A percentile compares a stretch with the other conserved stretches of the same genome.
These are phyloP conservation scores for Zaprionus africanus DNA, from an alignment of 1,140 invertebrate species.

Conservation along the genomic window DNA sequence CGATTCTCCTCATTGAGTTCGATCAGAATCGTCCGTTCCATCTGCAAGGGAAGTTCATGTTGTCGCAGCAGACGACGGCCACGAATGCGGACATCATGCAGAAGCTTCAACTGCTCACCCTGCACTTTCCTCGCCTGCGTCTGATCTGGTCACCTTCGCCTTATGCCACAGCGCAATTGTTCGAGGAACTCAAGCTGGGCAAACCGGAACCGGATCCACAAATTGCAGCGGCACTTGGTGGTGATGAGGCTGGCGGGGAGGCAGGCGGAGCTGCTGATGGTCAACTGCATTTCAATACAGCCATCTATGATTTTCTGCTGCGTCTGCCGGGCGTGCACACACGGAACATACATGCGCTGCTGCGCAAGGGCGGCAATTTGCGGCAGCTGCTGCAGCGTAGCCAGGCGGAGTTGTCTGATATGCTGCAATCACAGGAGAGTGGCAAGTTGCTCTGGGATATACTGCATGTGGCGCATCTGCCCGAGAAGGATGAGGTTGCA, in stretches of 20 bases:
- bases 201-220: conserved; percentile 90
- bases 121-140: conserved; percentile 96
- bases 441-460: conserved; percentile 87
- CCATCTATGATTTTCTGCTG: conserved; percentile 93
- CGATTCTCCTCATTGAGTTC: conserved; percentile 98
- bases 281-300: conserved; percentile 89
- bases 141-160: conserved; percentile 98
- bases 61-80: conserved; percentile 87
- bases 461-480: conserved; percentile 87
- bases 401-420: conserved; percentile 87
- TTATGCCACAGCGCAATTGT: conserved; percentile 97
- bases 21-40: conserved; percentile 96
- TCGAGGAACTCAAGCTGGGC: conserved; percentile 94
- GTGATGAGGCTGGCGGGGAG: conserved; percentile 87
- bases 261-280: conserved; percentile 81
- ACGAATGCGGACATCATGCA: conserved; percentile 91
- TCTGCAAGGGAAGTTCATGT: conserved; percentile 92
- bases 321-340: conserved; percentile 96
- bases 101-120: conserved; percentile 95
- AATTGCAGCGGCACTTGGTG: conserved; percentile 88
- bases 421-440: conserved; percentile 89
- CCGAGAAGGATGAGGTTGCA: conserved; percentile 83
- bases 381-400: conserved; percentile 87
- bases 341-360: conserved; percentile 92
- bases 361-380: conserved; percentile 92